Evolutionary conservation across 2,797 vertebrate species (phyloP), one percentile per base, ranked within the genome.

Genomic region (Rhinichthys osculus): DNA sequence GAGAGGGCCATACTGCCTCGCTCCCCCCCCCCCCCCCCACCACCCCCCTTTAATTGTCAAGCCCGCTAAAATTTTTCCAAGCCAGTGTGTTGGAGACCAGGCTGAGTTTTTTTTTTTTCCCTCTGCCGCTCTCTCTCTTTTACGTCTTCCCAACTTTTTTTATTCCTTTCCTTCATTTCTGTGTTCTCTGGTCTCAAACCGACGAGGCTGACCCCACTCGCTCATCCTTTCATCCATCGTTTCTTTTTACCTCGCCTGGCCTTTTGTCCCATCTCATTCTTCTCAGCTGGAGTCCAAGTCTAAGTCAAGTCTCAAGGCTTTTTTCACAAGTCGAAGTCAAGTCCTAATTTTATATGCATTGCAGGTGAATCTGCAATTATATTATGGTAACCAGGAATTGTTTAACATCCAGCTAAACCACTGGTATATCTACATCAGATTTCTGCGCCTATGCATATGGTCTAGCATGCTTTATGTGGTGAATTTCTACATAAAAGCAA

Each of bases 11-110:
- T 98, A 96, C 95, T 96, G 97, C 96, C 97, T 97, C 97, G 97
- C 97, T 98, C 70, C 88, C 27, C 57, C 85, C 79, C 10, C 54
- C 70, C 88, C 27, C 57, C 85, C 79, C 10, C 54, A 44, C 76
- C 86, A 82, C 87, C 87, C 82, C 80, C 84, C 86, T 95, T 96
- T 99, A 99, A 99, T 99, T 99, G 98, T 99, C 96, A 97, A 97
- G 97, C 95, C 95, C 93, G 96, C 97, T 98, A 98, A 96, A 97
- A 96, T 95, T 97, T 98, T 98, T 97, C 96, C 95, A 96, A 97
- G 96, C 96, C 96, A 96, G 95, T 95, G 94, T 90, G 87, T 85
- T 86, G 67, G 73, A 88, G 87, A 89, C 89, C 52, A 71, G 85
- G 85, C 79, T 89, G 77, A 84, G 70, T 30, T 52, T 83, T 52